Conservation (phyloP, 2,797 vertebrate species). For the Babyrousa celebensis region DNA sequence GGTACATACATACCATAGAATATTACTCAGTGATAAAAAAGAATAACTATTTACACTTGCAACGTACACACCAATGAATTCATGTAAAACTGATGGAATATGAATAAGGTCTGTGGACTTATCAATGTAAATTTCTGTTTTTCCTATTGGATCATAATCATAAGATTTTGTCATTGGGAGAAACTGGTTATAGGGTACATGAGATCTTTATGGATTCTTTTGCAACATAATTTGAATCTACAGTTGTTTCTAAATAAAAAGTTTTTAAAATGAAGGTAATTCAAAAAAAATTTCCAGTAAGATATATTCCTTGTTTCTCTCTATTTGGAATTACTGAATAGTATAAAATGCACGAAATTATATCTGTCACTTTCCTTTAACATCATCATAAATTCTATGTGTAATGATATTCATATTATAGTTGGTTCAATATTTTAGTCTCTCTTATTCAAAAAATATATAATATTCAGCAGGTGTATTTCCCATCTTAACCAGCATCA, state of each 20-base stretch:
- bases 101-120: not conserved
- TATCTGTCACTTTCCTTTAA: not conserved
- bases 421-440: not conserved
- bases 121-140: not conserved
- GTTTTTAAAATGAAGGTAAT: not conserved
- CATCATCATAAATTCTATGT: slow-evolving; percentile 4
- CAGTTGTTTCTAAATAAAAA: not conserved
- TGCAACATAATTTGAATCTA: not conserved
- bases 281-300: not conserved
- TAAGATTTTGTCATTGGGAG: not conserved
- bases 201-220: not conserved
- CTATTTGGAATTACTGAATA: not conserved
- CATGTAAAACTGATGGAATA: not conserved
- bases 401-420: not conserved
- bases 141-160: not conserved
- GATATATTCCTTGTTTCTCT: not conserved
- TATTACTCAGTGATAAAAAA: not conserved
- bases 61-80: not conserved
- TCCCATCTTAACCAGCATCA: not conserved
- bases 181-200: not conserved
- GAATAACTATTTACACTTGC: not conserved
- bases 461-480: slow-evolving; percentile 15
- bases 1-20: not conserved
- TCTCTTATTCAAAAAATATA: not conserved
- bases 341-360: not conserved